Evolutionary conservation across 2,797 vertebrate species (phyloP).

Genomic region (Varecia variegata): DNA sequence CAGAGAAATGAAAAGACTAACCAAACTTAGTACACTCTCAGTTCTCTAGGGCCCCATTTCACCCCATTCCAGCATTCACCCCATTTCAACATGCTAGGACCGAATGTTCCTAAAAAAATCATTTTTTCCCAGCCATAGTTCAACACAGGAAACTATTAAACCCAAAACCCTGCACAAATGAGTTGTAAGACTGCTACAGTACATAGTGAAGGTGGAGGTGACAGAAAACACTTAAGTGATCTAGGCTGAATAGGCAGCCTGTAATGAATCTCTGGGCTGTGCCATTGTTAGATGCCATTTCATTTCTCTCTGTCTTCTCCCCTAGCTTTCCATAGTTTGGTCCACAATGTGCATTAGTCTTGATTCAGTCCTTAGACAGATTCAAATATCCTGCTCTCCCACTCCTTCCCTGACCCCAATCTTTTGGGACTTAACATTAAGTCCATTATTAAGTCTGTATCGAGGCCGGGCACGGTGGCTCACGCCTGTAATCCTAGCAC

Average conservation of each 20-base stretch:
- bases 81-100: neutral
- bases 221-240: neutral
- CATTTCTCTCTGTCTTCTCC: neutral
- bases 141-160: neutral
- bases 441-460: neutral
- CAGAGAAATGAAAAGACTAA: neutral
- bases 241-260: neutral
- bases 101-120: conserved; percentile 15
- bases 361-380: neutral
- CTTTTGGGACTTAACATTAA: neutral
- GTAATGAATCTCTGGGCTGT: neutral
- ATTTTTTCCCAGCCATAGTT: neutral
- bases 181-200: neutral
- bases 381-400: neutral
- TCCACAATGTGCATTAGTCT: neutral
- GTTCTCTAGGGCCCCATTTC: neutral
- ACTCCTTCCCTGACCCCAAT: neutral
- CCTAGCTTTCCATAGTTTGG: neutral
- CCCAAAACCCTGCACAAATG: neutral
- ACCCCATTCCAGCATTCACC: neutral
- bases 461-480: too few relatives aligned
- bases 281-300: neutral
- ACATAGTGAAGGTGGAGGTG: neutral
- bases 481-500: too few relatives aligned
- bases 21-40: neutral